Base-by-base conservation (phyloP, 2,888 invertebrate genomes). In the Drosophila formosana region DNA sequence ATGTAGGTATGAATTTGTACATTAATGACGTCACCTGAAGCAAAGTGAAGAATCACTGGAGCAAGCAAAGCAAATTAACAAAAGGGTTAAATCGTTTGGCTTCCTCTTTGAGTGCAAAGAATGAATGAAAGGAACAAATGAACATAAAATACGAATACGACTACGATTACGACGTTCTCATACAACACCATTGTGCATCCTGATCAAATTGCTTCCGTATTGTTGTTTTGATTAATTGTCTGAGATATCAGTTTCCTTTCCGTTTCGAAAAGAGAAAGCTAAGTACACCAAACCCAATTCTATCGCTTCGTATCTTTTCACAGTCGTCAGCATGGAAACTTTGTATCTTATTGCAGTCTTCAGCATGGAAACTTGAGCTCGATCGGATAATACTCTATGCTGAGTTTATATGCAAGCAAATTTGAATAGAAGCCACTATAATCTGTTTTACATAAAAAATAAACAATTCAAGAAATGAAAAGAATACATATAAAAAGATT, bases 51-150 rank as follows among this genome's bases (percentile, higher is more conserved):
- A 62, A 58, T 53, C 57, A 53, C 39, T 26, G 58, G 32, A 51
- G 13, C n/a, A 32, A 3, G n/a, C 32, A 66, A 41, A 28, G 3
- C 23, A 23, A 30, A 62, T 55, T 37, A 26, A 50, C 13, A 55
- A 62, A 72, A 57, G 64, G 64, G 37, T 62, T 46, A 50, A 75
- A 45, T 50, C 56, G 47, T 75, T 69, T 77, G 77, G 75, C 77
- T 75, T 75, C 75, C 65, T 65, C 8, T 23, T 11, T 34, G 25
- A 39, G n/a, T 51, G 30, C 43, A 43, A 55, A 30, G 43, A 55
- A 55, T 39, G 39, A 62, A 47, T 49, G 34, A 62, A 43, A 43
- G 25, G 66, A 47, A 25, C 23, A 30, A 45, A 26, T 28, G 47
- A 51, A 39, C 37, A 53, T n/a, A 66, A 28, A 58, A 28, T 45